phyloP scores from a whole-genome alignment of 2,888 invertebrate species.

The Sicus ferrugineus region DNA sequence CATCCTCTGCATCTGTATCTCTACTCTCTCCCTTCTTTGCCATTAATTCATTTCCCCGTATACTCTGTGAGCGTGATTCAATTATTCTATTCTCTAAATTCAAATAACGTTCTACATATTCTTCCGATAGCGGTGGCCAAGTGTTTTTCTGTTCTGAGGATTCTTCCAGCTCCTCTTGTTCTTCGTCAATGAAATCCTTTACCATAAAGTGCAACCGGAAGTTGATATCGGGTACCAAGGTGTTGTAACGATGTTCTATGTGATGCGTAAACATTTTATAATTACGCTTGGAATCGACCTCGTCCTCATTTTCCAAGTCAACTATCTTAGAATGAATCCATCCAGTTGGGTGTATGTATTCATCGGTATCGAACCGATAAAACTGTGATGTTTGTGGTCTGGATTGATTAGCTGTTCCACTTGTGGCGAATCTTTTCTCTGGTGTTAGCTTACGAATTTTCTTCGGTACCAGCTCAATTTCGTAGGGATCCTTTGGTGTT shows the following conservation, averaged over 20 bases:
- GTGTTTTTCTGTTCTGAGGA: slow-evolving; percentile 4
- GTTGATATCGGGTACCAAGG: slow-evolving; percentile 57
- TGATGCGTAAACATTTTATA: slow-evolving; percentile 59
- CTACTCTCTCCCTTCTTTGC: background rate
- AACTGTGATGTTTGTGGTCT: background rate
- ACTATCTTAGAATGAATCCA: slow-evolving; percentile 57
- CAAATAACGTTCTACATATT: slow-evolving; percentile 56
- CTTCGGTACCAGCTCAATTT: slow-evolving; percentile 50
- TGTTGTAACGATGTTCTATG: slow-evolving; percentile 61
- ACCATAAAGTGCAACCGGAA: slow-evolving; percentile 57
- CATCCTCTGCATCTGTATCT: too few relatives aligned
- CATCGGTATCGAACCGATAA: slow-evolving; percentile 44
- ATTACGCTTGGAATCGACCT: slow-evolving; percentile 58
- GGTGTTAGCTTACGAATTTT: slow-evolving; percentile 50
- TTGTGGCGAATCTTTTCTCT: slow-evolving; percentile 50
- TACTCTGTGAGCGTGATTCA: background rate
- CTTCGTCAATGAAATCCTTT: slow-evolving; percentile 58
- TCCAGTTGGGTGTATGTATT: slow-evolving; percentile 52
- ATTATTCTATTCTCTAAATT: slow-evolving; percentile 53
- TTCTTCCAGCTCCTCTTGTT: slow-evolving; percentile 45
- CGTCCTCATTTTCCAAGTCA: slow-evolving; percentile 57
- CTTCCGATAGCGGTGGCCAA: slow-evolving; percentile 51
- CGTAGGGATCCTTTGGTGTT: slow-evolving; percentile 49
- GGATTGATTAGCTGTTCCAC: slow-evolving; percentile 28
- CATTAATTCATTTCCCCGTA: background rate